Conservation (phyloP, 1,140 invertebrate genomes). For the Megathymus violae region DNA sequence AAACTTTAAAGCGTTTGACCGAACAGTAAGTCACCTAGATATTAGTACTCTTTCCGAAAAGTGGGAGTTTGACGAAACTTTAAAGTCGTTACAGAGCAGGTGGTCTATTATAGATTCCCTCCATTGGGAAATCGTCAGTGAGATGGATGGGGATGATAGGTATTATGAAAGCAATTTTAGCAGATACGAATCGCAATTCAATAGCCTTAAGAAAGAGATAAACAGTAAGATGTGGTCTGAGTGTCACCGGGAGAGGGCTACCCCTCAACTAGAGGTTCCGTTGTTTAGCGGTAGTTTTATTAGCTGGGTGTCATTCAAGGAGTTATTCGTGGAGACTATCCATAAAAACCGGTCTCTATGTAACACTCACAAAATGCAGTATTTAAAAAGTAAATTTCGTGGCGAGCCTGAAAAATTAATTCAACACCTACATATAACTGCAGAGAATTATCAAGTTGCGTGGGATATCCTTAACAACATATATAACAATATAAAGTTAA, state of each 20-base stretch:
- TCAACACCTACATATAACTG: slow-evolving; percentile 28
- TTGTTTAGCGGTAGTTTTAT: neutral
- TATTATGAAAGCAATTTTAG: neutral
- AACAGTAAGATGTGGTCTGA: slow-evolving; percentile 15
- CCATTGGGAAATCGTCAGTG: neutral
- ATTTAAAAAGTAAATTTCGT: slow-evolving; percentile 18
- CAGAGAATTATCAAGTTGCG: slow-evolving; percentile 12
- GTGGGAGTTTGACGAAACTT: neutral
- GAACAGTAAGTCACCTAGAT: neutral
- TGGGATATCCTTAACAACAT: slow-evolving; percentile 25
- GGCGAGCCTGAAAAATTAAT: slow-evolving; percentile 27
- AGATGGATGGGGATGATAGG: neutral
- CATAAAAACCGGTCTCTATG: slow-evolving; percentile 21
- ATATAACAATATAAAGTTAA: slow-evolving; percentile 19
- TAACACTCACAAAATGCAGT: slow-evolving; percentile 22
- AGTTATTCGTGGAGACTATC: slow-evolving; percentile 19
- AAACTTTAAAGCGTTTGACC: neutral
- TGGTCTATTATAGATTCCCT: neutral
- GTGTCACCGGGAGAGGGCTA: slow-evolving; percentile 7
- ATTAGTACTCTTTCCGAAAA: neutral
- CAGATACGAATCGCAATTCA: neutral
- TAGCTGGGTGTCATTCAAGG: slow-evolving; percentile 22
- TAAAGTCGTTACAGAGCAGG: neutral
- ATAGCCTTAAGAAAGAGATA: neutral
- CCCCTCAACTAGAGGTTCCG: slow-evolving; percentile 3